Evolutionary conservation across 2,113 vertebrate species (phyloP).

Genomic region (Hepsetus odoe): DNA sequence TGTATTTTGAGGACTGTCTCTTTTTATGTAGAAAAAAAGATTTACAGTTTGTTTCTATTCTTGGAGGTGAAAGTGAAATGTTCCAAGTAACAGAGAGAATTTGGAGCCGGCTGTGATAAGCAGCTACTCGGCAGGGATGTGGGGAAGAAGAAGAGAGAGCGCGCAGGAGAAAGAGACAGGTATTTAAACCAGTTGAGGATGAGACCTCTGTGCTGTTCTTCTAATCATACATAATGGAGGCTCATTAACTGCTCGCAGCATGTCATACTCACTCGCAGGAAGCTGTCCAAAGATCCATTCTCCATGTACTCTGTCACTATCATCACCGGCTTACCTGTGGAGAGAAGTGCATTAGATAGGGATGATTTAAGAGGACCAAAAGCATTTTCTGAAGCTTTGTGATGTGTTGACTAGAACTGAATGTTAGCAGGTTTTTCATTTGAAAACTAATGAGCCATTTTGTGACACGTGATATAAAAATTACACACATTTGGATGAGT

Average conservation of each 20-base stretch:
- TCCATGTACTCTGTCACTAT: conserved; percentile 92
- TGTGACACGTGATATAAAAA: conserved; percentile 27
- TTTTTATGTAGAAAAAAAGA: background rate
- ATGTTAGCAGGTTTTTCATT: conserved; percentile 2
- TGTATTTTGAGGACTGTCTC: conserved; percentile 12
- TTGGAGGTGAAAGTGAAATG: conserved; percentile 28
- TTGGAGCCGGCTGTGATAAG: conserved; percentile 28
- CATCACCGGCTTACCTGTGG: conserved; percentile 88
- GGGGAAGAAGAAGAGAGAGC: background rate
- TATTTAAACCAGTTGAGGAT: conserved; percentile 44
- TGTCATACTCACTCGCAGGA: conserved; percentile 81
- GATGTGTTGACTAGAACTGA: conserved; percentile 15
- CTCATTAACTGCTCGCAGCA: conserved; percentile 44
- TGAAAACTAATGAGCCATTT: conserved; percentile 33
- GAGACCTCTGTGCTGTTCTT: conserved; percentile 35
- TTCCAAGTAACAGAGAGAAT: conserved; percentile 39
- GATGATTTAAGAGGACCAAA: background rate
- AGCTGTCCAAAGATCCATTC: conserved; percentile 88
- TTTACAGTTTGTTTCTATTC: conserved; percentile 36
- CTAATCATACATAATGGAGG: conserved; percentile 47
- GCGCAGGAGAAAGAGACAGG: conserved; percentile 29
- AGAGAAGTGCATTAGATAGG: conserved; percentile 37
- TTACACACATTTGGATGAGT: background rate
- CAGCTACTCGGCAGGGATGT: conserved; percentile 23
- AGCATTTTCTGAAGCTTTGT: conserved; percentile 10